phyloP scores from a whole-genome alignment of 2,797 vertebrate genomes.

The Acanthopagrus latus region DNA sequence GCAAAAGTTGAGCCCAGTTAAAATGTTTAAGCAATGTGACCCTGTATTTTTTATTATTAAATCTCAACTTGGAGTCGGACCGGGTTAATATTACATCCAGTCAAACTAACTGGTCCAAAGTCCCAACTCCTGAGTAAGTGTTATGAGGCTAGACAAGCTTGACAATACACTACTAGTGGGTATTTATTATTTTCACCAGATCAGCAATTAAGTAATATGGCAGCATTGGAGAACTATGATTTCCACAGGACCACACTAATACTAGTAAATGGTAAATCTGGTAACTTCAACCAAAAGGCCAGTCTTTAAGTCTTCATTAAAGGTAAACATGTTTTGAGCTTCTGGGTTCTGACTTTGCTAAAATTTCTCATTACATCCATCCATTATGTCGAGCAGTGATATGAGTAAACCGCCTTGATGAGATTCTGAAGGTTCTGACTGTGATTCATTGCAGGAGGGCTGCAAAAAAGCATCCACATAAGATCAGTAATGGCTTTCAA shows the following conservation, averaged over 20 bases:
- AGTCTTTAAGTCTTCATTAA: background rate
- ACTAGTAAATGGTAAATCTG: background rate
- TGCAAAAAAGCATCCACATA: background rate
- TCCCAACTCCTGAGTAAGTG: no score
- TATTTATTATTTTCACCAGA: no score
- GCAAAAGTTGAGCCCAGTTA: no score
- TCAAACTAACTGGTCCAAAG: no score
- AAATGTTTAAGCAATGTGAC: no score
- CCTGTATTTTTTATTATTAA: no score
- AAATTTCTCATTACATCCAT: background rate
- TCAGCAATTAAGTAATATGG: background rate
- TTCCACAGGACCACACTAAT: no score
- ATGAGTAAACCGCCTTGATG: background rate
- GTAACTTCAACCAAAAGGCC: background rate
- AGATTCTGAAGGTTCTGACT: constrained; percentile 11
- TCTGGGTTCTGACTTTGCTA: background rate
- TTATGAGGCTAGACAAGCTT: no score
- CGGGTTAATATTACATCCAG: no score
- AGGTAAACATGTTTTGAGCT: background rate
- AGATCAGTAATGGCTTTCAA: constrained; percentile 3
- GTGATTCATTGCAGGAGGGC: background rate
- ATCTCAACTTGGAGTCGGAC: no score
- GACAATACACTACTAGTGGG: no score
- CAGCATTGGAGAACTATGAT: background rate
- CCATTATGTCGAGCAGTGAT: background rate